phyloP scores from a whole-genome alignment of 2,113 vertebrate genomes.

The Sigmodon hispidus region DNA sequence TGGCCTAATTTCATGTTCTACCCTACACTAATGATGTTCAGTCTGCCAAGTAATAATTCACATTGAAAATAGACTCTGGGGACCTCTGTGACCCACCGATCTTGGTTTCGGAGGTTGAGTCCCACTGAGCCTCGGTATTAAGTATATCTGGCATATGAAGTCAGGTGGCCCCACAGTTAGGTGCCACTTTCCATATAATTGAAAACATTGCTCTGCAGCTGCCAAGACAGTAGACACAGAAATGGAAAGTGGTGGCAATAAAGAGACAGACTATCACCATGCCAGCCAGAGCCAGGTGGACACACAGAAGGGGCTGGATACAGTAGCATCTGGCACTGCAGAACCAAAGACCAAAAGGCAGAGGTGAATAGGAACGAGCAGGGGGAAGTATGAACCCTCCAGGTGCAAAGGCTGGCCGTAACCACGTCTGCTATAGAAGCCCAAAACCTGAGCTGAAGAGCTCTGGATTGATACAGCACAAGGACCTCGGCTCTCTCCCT shows the following conservation, averaged over 20 bases:
- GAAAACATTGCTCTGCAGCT: neutral
- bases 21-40: neutral
- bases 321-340: neutral
- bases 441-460: neutral
- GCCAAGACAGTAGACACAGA: neutral
- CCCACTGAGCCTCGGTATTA: neutral
- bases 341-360: neutral
- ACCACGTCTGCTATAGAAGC: neutral
- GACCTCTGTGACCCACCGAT: neutral
- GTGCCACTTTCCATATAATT: neutral
- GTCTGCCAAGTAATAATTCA: neutral
- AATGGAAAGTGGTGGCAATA: neutral
- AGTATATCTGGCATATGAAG: neutral
- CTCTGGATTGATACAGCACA: neutral
- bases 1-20: constrained; percentile 9
- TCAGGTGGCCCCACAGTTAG: neutral
- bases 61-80: neutral
- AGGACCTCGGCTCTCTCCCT: neutral
- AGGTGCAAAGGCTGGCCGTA: neutral
- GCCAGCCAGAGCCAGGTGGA: neutral
- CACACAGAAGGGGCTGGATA: neutral
- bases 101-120: constrained; percentile 5
- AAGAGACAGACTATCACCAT: too few species aligned
- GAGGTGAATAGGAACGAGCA: neutral
- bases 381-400: neutral